Evolutionary conservation across 2,113 vertebrate species (phyloP).

Genomic region (Calonectris borealis): DNA sequence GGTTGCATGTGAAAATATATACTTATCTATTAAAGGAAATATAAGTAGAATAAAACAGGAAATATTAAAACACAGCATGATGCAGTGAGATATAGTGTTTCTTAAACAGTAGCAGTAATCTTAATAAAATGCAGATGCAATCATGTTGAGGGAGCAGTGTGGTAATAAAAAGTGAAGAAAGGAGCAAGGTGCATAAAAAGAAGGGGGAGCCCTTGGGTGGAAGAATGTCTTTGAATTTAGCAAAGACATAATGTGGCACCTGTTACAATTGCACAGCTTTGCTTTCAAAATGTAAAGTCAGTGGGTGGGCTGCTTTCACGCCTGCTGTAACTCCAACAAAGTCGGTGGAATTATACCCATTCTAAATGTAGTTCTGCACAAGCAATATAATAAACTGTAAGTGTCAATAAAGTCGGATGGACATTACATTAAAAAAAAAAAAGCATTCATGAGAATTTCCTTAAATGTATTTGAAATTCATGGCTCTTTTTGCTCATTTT

Average conservation of each 20-base stretch:
- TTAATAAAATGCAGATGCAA: conserved; percentile 49
- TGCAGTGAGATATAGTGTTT: not conserved
- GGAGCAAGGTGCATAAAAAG: conserved; percentile 14
- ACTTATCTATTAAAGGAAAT: conserved; percentile 45
- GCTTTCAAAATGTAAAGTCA: conserved; percentile 35
- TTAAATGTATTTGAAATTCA: not conserved
- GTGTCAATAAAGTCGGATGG: not conserved
- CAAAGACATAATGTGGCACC: conserved; percentile 1
- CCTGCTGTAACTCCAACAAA: not conserved
- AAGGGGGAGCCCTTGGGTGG: not conserved
- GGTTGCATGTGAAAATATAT: conserved; percentile 37
- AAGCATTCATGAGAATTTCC: not conserved
- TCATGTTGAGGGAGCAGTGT: not conserved
- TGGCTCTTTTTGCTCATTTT: not conserved
- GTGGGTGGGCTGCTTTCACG: conserved; percentile 36
- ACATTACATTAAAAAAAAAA: not conserved
- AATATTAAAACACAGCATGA: conserved; percentile 53
- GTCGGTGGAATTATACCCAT: not conserved
- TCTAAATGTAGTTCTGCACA: not conserved
- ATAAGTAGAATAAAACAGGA: conserved; percentile 14
- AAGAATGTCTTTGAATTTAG: conserved; percentile 34
- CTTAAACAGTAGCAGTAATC: conserved; percentile 10
- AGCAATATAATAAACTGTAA: not conserved
- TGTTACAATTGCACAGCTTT: conserved; percentile 39
- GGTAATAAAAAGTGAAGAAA: conserved; percentile 47